Base-by-base conservation (phyloP, 1,140 invertebrate species). In the Temnothorax longispinosus region DNA sequence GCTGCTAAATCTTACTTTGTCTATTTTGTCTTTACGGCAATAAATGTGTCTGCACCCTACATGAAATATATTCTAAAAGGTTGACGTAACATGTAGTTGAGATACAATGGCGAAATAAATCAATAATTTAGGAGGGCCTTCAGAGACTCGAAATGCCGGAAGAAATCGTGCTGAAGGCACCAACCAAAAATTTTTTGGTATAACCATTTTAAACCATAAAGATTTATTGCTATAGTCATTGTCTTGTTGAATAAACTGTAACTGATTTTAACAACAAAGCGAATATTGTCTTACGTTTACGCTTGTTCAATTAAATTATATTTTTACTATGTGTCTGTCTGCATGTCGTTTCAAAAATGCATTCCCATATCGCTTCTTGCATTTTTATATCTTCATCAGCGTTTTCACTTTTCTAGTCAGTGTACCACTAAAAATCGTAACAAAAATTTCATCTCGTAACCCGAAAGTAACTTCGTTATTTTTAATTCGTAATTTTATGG, bases 211-310 rank as follows among this genome's bases (percentile, higher is more conserved):
- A 64, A 80, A 87, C 85, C 91, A 76, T 94, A 94, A 93, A 94
- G 90, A 71, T 95, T 94, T 95, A 94, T 95, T 94, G 80, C 89
- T 58, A 76, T 76, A 10, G 85, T 77, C 89, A 92, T 92, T 92
- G 92, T 80, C 85, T 87, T 85, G 86, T 86, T 64, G 91, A 92
- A 89, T 67, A 64, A 78, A 64, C 88, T 74, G 77, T 6, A 54
- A 54, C 88, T 91, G 89, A 92, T 93, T 93, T 93, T 90, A 91
- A 90, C 3, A 94, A 92, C 89, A 88, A 78, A 86, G 87, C 21
- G 47, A 86, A 86, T 8, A 27, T 54, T 7, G 8, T 67, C 11
- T 18, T 15, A 1, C 21, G 50, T 77, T 88, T 76, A 52, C 13
- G 27, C 27, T 27, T 27, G 27, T 27, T 27, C 8, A 41, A 35